These are phyloP conservation scores for Halcyon leucocephala DNA, from an alignment of 2,797 vertebrate species.

Conservation along the genomic window DNA sequence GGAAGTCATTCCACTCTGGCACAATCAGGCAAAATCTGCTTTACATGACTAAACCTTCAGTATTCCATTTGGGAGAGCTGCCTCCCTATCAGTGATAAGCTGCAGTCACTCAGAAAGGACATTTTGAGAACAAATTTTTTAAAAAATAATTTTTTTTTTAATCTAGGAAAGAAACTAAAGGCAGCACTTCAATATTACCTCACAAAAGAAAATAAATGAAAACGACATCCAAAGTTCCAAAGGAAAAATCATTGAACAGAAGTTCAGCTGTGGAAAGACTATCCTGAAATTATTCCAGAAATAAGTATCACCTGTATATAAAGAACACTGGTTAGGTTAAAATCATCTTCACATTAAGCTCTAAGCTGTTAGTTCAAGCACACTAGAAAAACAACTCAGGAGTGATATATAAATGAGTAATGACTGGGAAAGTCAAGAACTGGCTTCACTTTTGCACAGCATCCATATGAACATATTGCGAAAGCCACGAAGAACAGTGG, in stretches of 20 bases:
- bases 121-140: not conserved
- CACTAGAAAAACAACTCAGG: not conserved
- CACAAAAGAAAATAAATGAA: not conserved
- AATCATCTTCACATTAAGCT: not conserved
- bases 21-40: not conserved
- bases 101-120: not conserved
- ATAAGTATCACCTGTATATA: not conserved
- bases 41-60: slow-evolving; percentile 3
- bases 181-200: not conserved
- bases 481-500: not conserved
- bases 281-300: not conserved
- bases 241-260: not conserved
- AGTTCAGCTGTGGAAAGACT: not conserved
- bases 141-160: too few species aligned
- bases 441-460: not conserved
- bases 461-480: not conserved
- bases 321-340: not conserved
- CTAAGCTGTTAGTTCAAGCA: not conserved
- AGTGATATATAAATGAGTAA: not conserved
- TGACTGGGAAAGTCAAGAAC: not conserved
- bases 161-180: slow-evolving; percentile 15
- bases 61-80: not conserved
- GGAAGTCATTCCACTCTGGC: not conserved
- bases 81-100: not conserved
- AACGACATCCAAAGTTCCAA: not conserved